Conservation (phyloP, 2,888 invertebrate species). For the Gastracanthus pulcherrimus region DNA sequence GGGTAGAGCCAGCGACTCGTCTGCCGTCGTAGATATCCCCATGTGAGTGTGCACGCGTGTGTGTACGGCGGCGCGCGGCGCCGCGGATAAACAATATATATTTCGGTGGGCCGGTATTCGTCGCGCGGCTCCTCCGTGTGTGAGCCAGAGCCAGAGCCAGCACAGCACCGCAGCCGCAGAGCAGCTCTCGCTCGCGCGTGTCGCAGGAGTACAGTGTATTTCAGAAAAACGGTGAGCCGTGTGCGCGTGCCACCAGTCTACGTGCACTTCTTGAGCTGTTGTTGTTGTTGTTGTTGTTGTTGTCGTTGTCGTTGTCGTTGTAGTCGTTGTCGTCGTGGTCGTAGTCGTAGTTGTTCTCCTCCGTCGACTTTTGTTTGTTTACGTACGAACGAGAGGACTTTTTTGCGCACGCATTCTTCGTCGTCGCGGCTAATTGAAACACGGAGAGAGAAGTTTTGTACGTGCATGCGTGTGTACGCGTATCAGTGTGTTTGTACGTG, state of each 20-base stretch:
- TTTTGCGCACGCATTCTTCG: conserved; percentile 1
- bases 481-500: neutral
- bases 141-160: conserved; percentile 6
- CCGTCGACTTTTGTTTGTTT: too few relatives aligned
- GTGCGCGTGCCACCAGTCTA: neutral
- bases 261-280: neutral
- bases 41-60: neutral
- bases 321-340: too few relatives aligned
- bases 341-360: too few relatives aligned
- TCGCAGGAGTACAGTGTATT: too few relatives aligned
- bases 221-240: too few relatives aligned
- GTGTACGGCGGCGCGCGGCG: conserved; percentile 30
- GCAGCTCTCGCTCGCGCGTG: too few relatives aligned
- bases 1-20: neutral
- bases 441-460: neutral
- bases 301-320: neutral
- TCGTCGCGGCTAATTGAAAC: conserved; percentile 2
- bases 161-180: neutral
- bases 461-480: neutral
- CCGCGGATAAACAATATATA: conserved; percentile 53
- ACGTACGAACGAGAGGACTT: neutral
- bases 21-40: neutral
- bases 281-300: neutral
- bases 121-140: conserved; percentile 26
- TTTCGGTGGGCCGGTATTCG: conserved; percentile 45